Percentiles rank a stretch among this genome's conserved stretches.
These are phyloP conservation scores for Neodiprion virginianus DNA, from an alignment of 1,140 invertebrate genomes.

Conservation along the genomic window DNA sequence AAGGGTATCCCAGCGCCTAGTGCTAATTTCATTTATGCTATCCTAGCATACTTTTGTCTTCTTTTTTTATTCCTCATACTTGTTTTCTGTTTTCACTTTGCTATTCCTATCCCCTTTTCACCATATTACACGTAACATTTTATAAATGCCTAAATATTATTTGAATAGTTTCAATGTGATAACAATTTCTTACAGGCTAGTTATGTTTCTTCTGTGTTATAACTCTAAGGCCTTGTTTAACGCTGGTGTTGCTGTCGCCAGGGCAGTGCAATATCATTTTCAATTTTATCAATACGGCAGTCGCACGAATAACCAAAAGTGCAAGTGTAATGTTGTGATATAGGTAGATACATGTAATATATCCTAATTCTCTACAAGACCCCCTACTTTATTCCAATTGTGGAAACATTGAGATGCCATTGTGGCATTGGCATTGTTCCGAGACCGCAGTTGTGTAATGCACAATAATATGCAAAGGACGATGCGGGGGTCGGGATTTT, in stretches of 20 bases:
- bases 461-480: too few species aligned
- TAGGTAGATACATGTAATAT: too few species aligned
- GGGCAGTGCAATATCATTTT: conserved; percentile 36
- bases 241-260: conserved; percentile 38
- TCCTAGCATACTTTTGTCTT: background rate
- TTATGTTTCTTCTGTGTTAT: conserved; percentile 51
- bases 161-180: conserved; percentile 35
- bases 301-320: too few species aligned
- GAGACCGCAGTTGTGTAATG: too few species aligned
- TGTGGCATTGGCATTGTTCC: too few species aligned
- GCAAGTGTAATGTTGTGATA: too few species aligned
- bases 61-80: background rate
- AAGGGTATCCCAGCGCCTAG: background rate
- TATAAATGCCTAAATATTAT: conserved; percentile 28
- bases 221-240: conserved; percentile 43
- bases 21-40: background rate
- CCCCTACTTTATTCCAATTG: too few species aligned
- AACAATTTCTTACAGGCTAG: conserved; percentile 49
- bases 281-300: background rate
- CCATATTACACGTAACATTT: background rate
- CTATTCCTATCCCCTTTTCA: background rate
- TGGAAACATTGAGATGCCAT: too few species aligned
- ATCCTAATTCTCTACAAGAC: too few species aligned
- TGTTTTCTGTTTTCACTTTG: background rate
- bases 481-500: too few species aligned